These are phyloP conservation scores for Phalanger gymnotis DNA, from an alignment of 2,797 vertebrate species.

Conservation along the genomic window DNA sequence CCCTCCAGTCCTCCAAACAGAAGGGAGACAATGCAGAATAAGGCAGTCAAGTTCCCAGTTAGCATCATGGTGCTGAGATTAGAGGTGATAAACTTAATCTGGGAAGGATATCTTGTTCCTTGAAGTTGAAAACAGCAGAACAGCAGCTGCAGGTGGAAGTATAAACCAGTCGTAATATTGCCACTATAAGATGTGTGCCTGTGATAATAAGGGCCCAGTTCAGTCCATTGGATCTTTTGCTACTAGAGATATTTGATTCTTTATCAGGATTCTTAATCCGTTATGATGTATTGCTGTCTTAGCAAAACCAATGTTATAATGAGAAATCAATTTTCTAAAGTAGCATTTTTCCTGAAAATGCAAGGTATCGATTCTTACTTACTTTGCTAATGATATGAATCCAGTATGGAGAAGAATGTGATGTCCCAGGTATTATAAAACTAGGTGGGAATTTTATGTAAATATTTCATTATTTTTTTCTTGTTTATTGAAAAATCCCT, in stretches of 20 bases:
- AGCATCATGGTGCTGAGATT: neutral
- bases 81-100: neutral
- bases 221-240: neutral
- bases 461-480: neutral
- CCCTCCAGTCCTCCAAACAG: neutral
- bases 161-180: neutral
- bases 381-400: neutral
- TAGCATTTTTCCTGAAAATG: neutral
- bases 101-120: neutral
- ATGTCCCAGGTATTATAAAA: neutral
- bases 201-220: neutral
- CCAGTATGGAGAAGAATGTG: neutral
- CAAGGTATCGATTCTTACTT: neutral
- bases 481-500: neutral
- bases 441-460: neutral
- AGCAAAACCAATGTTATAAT: neutral
- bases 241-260: neutral
- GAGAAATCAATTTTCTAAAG: neutral
- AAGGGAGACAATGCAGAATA: neutral
- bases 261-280: neutral
- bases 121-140: neutral
- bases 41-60: neutral
- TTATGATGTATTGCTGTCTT: neutral
- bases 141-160: neutral
- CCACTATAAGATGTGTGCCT: neutral